Evolutionary conservation across 2,797 vertebrate species (phyloP).

Genomic region (Alosa sapidissima): DNA sequence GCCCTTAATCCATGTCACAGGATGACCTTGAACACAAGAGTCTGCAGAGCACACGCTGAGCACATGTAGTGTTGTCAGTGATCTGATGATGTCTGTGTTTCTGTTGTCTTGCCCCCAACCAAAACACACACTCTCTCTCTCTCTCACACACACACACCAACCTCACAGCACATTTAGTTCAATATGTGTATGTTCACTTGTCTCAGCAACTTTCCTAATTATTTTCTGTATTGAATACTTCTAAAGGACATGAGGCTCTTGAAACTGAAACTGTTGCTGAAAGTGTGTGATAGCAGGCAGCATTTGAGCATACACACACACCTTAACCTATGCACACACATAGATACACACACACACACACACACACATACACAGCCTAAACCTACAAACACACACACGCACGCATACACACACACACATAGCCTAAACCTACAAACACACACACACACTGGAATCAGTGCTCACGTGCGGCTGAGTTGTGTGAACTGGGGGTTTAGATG

Average conservation of each 20-base stretch:
- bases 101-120: background rate
- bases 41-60: background rate
- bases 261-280: background rate
- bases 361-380: background rate
- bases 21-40: background rate
- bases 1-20: background rate
- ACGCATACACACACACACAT: background rate
- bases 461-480: background rate
- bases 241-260: background rate
- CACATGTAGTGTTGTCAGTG: background rate
- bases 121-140: background rate
- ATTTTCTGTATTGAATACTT: too few species aligned
- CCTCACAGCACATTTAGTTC: too few species aligned
- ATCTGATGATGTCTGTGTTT: background rate
- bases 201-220: background rate
- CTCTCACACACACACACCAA: background rate
- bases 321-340: background rate
- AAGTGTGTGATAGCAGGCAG: background rate
- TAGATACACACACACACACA: constrained; percentile 6
- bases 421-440: background rate
- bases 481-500: background rate
- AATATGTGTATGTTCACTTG: background rate
- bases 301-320: background rate
- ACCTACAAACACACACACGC: background rate
- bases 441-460: background rate